Evolutionary conservation across 1,140 invertebrate species (phyloP), one percentile per base, ranked within the genome.

Genomic region (Megalopta genalis): DNA sequence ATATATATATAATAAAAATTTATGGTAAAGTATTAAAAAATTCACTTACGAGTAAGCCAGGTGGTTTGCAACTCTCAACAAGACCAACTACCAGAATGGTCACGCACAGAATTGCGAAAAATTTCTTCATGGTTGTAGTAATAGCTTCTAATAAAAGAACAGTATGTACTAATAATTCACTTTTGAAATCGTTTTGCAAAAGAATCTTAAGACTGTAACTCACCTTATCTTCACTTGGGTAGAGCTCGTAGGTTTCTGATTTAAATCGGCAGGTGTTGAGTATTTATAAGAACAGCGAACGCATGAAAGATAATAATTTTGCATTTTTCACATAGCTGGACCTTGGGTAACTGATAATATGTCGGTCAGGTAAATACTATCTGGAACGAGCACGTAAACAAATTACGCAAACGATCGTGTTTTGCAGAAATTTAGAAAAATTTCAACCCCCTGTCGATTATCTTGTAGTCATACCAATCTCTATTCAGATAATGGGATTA

Each of bases 61-160:
- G 66, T 32, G 64, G 79, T 2, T 1, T 59, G 32, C 85, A 87
- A 8, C 65, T 79, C 14, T 72, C 57, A 3, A 82, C 69, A 1
- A 78, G 6, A 32, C 60, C 42, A 16, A 83, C 3, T 5, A 39
- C 64, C 42, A 88, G 1, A 12, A 87, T 39, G 7, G 66, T n/a
- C 18, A 87, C 18, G 12, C 62, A 82, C 12, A 88, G 23, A n/a
- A 85, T n/a, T n/a, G 74, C n/a, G 12, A 86, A 14, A 1, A 84
- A 7, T 57, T 78, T 84, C 3, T 63, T 69, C 87, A 89, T 86
- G 6, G 16, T 52, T 67, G 16, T 25, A 63, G 12, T n/a, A 60
- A 16, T 52, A 27, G 54, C 54, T 0, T 42, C 54, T 67, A 60
- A 64, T 10, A 57, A 49, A 6, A 57, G 39, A 77, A 23, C 10